Evolutionary conservation across 2,888 invertebrate genomes (phyloP).

Genomic region (Pyrocoelia pectoralis): DNA sequence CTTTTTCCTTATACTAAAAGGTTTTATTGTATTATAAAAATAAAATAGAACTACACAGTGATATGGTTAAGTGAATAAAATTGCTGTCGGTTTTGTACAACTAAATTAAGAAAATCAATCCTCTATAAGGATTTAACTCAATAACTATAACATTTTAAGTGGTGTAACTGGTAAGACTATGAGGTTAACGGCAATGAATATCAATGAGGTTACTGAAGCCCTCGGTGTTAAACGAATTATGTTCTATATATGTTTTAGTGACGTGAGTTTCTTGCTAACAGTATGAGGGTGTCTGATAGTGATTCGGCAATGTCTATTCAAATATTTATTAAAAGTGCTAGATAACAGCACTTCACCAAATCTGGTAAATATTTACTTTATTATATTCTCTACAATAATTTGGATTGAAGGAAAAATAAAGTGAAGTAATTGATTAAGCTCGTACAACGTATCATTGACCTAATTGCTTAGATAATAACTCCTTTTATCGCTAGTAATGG

Average conservation of each 20-base stretch:
- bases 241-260: conserved; percentile 7
- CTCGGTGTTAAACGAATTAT: conserved; percentile 11
- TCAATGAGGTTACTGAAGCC: conserved; percentile 15
- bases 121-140: too few species aligned
- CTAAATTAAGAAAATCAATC: too few species aligned
- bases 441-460: too few species aligned
- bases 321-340: background rate
- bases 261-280: background rate
- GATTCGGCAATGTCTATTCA: background rate
- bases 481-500: too few species aligned
- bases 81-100: too few species aligned
- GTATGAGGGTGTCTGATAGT: conserved; percentile 2
- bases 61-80: too few species aligned
- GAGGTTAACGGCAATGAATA: conserved; percentile 20
- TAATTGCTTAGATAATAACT: too few species aligned
- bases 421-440: background rate
- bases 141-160: too few species aligned
- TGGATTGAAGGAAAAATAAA: background rate
- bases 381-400: background rate
- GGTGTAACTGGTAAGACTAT: too few species aligned
- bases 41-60: too few species aligned
- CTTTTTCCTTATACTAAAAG: too few species aligned
- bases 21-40: too few species aligned
- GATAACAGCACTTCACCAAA: background rate
- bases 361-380: background rate